Evolutionary conservation across 1,140 invertebrate species (phyloP).

Genomic region (Pachypeltis micranthus): DNA sequence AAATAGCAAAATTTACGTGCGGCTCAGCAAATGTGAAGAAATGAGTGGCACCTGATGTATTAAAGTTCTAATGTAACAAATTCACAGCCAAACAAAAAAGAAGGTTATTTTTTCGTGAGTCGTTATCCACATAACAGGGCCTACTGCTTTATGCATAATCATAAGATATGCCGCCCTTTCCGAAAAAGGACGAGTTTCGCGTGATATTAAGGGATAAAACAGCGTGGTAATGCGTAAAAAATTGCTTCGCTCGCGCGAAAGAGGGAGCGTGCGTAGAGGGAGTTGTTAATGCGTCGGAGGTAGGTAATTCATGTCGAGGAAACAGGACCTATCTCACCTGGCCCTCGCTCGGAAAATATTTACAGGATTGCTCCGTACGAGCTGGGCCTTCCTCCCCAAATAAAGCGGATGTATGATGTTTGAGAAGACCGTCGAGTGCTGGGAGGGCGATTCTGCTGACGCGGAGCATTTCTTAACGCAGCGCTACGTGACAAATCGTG

Average conservation of each 20-base stretch:
- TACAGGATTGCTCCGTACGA: no score
- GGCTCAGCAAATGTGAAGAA: no score
- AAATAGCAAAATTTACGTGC: no score
- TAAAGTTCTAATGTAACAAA: no score
- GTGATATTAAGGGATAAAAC: neutral
- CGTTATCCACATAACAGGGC: no score
- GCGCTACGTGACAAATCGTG: neutral
- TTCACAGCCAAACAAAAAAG: no score
- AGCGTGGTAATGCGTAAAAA: neutral
- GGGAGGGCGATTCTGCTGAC: neutral
- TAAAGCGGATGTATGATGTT: neutral
- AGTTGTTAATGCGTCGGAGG: neutral
- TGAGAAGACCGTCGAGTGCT: neutral
- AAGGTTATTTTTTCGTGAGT: no score
- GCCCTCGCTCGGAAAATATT: neutral
- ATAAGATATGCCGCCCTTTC: neutral
- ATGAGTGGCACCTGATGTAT: no score
- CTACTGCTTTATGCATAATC: no score
- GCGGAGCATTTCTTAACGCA: neutral
- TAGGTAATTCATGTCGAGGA: neutral
- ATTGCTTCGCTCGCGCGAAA: no score
- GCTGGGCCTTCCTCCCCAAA: no score
- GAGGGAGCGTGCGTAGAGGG: no score
- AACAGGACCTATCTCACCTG: slow-evolving; percentile 7
- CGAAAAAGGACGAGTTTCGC: neutral